Evolutionary conservation across 2,888 invertebrate genomes (phyloP).

Genomic region (Agrochola litura): DNA sequence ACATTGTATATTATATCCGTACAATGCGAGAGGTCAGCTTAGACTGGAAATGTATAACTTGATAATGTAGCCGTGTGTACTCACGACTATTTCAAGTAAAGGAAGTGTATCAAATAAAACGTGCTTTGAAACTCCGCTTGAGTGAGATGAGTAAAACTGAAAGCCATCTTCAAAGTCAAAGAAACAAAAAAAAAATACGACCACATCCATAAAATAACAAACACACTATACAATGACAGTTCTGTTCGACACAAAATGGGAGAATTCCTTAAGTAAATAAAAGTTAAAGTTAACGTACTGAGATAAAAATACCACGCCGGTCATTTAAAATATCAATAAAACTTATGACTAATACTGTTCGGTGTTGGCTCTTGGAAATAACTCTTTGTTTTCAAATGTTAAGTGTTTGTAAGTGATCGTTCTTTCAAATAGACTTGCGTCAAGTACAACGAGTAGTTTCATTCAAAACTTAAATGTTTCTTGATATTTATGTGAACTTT

Average conservation of each 20-base stretch:
- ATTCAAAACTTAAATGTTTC: background rate
- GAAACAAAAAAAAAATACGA: constrained; percentile 20
- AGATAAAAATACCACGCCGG: constrained; percentile 64
- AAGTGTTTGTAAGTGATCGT: constrained; percentile 27
- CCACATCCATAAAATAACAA: constrained; percentile 26
- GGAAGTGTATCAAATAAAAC: constrained; percentile 28
- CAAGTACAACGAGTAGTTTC: constrained; percentile 8
- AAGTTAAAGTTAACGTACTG: constrained; percentile 36
- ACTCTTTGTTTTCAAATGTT: constrained; percentile 55
- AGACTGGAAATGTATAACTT: too few species aligned
- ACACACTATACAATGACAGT: constrained; percentile 34
- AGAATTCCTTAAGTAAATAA: constrained; percentile 57
- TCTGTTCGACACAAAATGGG: constrained; percentile 30
- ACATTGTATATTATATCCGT: too few species aligned
- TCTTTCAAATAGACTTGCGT: constrained; percentile 33
- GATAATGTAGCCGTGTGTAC: too few species aligned
- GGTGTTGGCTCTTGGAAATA: constrained; percentile 52
- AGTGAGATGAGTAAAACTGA: constrained; percentile 26
- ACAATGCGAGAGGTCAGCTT: too few species aligned
- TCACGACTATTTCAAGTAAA: constrained; percentile 1
- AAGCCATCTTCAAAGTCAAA: constrained; percentile 26
- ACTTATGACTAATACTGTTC: constrained; percentile 58
- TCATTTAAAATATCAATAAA: constrained; percentile 65
- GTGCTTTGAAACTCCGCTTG: constrained; percentile 3
- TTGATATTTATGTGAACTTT: background rate